phyloP scores from a whole-genome alignment of 2,888 invertebrate genomes.

The Gastrophysa polygoni region DNA sequence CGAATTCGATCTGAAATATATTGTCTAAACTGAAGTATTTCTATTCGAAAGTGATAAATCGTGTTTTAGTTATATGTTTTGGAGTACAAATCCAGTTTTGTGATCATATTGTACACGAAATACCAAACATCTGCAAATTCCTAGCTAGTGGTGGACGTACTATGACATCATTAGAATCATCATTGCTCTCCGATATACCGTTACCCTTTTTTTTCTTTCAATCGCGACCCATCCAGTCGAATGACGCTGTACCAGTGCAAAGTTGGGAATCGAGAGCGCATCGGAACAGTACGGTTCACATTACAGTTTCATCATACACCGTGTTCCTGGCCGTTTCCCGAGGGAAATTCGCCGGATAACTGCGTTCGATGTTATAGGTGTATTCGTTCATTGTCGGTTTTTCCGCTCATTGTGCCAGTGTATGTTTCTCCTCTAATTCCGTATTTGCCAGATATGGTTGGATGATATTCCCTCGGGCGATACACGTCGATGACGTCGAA shows the following conservation, averaged over 20 bases:
- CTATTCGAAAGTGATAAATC: no score
- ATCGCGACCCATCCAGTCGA: neutral
- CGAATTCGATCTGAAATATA: no score
- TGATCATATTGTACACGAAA: no score
- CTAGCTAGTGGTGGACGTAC: no score
- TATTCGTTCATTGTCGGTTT: conserved; percentile 48
- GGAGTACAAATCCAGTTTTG: no score
- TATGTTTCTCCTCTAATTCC: neutral
- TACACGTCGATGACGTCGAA: neutral
- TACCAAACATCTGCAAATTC: no score
- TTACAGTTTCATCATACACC: conserved; percentile 50
- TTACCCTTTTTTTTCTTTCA: no score
- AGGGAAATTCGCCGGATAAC: conserved; percentile 57
- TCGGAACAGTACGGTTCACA: conserved; percentile 32
- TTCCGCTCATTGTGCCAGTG: conserved; percentile 13
- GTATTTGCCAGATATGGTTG: conserved; percentile 1
- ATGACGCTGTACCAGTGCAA: conserved; percentile 17
- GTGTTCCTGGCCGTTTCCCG: conserved; percentile 48
- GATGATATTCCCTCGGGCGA: neutral
- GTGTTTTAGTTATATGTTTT: no score
- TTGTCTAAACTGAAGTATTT: no score
- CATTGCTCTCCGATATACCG: no score
- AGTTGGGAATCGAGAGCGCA: conserved; percentile 4
- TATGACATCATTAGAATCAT: no score
- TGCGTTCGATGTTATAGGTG: conserved; percentile 53